Conservation (phyloP, 2,113 vertebrate species). For the Ceratotherium simum region DNA sequence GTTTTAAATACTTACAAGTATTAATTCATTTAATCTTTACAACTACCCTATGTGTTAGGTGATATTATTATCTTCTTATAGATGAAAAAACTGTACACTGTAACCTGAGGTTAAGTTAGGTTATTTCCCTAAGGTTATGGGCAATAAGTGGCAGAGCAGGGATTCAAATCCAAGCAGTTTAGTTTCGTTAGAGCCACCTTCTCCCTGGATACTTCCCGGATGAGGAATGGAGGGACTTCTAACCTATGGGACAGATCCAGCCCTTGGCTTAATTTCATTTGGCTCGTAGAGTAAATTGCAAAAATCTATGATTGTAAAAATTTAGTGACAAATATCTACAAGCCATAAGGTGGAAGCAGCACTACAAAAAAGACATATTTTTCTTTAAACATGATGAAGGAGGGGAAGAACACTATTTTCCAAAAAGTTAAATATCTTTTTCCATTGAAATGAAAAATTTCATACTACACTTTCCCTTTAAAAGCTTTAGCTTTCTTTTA, state of each 20-base stretch:
- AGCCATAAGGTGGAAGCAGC: background rate
- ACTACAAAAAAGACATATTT: background rate
- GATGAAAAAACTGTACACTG: background rate
- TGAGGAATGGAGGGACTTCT: background rate
- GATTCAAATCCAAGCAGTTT: background rate
- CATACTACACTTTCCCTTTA: background rate
- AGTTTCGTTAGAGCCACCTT: background rate
- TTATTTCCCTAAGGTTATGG: background rate
- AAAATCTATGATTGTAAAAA: background rate
- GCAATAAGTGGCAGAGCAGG: background rate
- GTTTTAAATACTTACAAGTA: conserved; percentile 37
- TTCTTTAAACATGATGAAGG: background rate
- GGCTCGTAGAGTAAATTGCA: background rate
- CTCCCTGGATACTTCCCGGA: background rate
- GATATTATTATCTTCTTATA: background rate
- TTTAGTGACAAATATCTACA: background rate
- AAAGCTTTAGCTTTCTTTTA: background rate
- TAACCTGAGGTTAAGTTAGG: background rate
- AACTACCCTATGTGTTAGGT: background rate
- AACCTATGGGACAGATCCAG: background rate
- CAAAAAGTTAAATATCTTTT: background rate
- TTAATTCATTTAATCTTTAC: conserved; percentile 18
- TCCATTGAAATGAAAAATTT: background rate
- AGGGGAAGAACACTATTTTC: background rate
- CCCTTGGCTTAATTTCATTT: background rate